Conservation (phyloP, 1,140 invertebrate genomes). For the Leptonema lineaticorne region DNA sequence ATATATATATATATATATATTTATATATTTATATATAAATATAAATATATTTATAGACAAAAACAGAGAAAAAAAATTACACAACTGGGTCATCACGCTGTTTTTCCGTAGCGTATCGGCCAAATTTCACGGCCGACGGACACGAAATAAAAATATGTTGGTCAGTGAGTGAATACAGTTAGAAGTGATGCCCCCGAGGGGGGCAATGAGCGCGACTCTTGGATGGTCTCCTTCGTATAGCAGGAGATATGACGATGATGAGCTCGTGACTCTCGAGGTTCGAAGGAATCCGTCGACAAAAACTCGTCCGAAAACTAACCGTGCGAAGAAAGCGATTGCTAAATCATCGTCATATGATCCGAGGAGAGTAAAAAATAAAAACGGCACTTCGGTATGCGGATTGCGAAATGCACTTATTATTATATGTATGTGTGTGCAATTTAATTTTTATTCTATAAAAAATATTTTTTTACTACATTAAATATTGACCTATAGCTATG, state of each 20-base stretch:
- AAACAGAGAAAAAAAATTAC: not conserved
- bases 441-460: too few species aligned
- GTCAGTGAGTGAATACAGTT: constrained; percentile 32
- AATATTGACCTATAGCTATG: too few species aligned
- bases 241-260: not conserved
- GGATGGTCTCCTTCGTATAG: not conserved
- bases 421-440: too few species aligned
- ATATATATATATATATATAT: too few species aligned
- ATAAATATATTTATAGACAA: too few species aligned
- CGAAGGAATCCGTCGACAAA: not conserved
- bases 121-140: not conserved
- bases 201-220: not conserved
- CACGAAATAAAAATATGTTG: constrained; percentile 24
- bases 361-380: too few species aligned
- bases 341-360: too few species aligned
- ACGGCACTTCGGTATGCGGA: too few species aligned
- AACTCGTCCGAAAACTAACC: not conserved
- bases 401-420: too few species aligned
- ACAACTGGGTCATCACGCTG: not conserved
- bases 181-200: constrained; percentile 17
- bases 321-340: not conserved
- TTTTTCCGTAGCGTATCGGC: not conserved
- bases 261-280: constrained; percentile 1
- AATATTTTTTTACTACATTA: too few species aligned
- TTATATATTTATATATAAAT: too few species aligned